These are phyloP conservation scores for Drosophila mimica DNA, from an alignment of 2,888 invertebrate genomes.

Conservation along the genomic window DNA sequence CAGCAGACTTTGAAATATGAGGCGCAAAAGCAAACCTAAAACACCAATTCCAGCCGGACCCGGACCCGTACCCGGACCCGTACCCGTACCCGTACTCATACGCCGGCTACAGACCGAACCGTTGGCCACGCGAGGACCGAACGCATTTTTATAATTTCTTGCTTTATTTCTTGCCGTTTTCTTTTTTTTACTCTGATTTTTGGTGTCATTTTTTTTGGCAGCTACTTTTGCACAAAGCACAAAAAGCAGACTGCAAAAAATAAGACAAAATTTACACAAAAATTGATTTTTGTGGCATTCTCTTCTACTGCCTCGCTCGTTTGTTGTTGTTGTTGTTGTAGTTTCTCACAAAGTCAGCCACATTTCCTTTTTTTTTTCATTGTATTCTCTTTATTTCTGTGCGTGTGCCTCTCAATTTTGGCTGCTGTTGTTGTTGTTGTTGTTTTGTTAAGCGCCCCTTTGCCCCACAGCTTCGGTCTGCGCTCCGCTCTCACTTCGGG, in stretches of 20 bases:
- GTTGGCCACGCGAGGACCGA: slow-evolving; percentile 21
- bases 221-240: slow-evolving; percentile 42
- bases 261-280: slow-evolving; percentile 63
- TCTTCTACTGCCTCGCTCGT: slow-evolving; percentile 37
- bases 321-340: slow-evolving; percentile 36
- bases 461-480: slow-evolving; percentile 4
- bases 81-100: not conserved
- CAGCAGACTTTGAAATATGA: slow-evolving; percentile 65
- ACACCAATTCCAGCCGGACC: not conserved
- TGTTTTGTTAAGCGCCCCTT: slow-evolving; percentile 33
- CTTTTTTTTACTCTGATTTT: not conserved
- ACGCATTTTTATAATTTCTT: slow-evolving; percentile 53
- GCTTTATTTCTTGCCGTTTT: slow-evolving; percentile 21
- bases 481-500: not conserved
- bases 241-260: slow-evolving; percentile 25
- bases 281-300: slow-evolving; percentile 74
- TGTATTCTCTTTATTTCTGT: slow-evolving; percentile 12
- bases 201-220: slow-evolving; percentile 25
- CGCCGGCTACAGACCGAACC: not conserved
- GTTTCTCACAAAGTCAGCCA: slow-evolving; percentile 56
- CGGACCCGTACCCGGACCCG: not conserved
- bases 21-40: slow-evolving; percentile 26
- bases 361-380: slow-evolving; percentile 20
- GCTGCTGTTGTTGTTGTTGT: slow-evolving; percentile 18
- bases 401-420: slow-evolving; percentile 43